Conservation (phyloP, 2,113 vertebrate species). For the Lipotes vexillifer region DNA sequence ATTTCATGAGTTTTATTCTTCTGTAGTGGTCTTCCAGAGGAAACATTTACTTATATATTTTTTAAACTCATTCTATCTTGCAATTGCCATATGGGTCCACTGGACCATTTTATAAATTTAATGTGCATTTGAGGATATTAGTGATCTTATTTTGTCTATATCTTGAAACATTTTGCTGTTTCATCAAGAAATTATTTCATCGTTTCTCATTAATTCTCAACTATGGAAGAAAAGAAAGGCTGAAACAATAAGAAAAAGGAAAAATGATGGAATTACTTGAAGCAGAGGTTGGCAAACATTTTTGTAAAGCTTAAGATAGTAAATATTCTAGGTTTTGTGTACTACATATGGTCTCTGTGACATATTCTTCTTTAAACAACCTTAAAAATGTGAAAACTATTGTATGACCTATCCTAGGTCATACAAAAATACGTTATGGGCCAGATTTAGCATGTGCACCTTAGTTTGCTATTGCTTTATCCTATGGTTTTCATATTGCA, state of each 20-base stretch:
- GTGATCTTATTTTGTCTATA: not conserved
- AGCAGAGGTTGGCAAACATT: not conserved
- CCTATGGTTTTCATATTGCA: not conserved
- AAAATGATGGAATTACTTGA: not conserved
- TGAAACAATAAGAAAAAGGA: constrained; percentile 6
- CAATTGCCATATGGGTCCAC: not conserved
- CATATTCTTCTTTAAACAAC: not conserved
- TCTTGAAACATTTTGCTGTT: constrained; percentile 1
- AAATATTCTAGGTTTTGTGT: not conserved
- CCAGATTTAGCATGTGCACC: not conserved
- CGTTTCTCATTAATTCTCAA: not conserved
- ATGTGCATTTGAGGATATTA: not conserved
- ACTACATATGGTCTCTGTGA: not conserved
- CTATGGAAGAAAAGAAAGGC: not conserved
- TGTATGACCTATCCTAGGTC: not conserved
- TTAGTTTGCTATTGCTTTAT: not conserved
- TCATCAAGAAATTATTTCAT: constrained; percentile 19
- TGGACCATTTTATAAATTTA: constrained; percentile 14
- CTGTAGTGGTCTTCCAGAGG: not conserved
- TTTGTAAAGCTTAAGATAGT: not conserved
- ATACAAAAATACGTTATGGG: not conserved
- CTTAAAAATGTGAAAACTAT: not conserved
- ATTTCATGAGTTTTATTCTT: not conserved
- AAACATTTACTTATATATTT: not conserved
- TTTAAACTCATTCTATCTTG: constrained; percentile 6